These are phyloP conservation scores for Astur gentilis DNA, from an alignment of 2,113 vertebrate genomes.

Conservation along the genomic window DNA sequence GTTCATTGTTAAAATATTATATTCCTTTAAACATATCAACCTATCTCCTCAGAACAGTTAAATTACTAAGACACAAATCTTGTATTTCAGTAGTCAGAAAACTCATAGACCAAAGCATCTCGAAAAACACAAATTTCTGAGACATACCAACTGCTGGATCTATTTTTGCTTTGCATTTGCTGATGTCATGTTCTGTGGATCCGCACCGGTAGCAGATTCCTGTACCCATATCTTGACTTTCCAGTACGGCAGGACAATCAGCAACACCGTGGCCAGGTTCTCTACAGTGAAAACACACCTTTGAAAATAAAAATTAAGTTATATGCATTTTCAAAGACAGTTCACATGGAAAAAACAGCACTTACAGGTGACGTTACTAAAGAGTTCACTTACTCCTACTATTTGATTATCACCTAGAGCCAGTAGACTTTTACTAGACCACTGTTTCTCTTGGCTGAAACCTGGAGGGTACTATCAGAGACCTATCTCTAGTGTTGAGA, in stretches of 20 bases:
- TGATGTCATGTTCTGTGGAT: constrained; percentile 92
- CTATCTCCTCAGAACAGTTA: not conserved
- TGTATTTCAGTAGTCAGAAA: not conserved
- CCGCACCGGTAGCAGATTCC: constrained; percentile 96
- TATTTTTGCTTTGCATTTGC: constrained; percentile 85
- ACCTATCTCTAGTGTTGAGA: not conserved
- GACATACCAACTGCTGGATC: constrained; percentile 87
- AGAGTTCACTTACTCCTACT: not conserved
- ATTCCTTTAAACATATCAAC: not conserved
- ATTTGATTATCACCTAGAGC: not conserved
- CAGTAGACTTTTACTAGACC: not conserved
- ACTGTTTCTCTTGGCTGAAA: not conserved
- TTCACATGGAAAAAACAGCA: not conserved
- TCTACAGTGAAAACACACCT: constrained; percentile 96
- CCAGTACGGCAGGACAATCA: constrained; percentile 87
- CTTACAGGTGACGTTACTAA: not conserved
- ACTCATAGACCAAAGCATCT: not conserved
- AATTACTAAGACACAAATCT: not conserved
- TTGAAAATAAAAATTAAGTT: not conserved
- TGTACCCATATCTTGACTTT: constrained; percentile 86
- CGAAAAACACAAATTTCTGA: not conserved
- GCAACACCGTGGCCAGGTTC: constrained; percentile 91
- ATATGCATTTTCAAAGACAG: not conserved
- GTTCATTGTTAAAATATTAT: not conserved
- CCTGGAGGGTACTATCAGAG: no score